phyloP scores from a whole-genome alignment of 2,113 vertebrate species.

The Patagioenas fasciata region DNA sequence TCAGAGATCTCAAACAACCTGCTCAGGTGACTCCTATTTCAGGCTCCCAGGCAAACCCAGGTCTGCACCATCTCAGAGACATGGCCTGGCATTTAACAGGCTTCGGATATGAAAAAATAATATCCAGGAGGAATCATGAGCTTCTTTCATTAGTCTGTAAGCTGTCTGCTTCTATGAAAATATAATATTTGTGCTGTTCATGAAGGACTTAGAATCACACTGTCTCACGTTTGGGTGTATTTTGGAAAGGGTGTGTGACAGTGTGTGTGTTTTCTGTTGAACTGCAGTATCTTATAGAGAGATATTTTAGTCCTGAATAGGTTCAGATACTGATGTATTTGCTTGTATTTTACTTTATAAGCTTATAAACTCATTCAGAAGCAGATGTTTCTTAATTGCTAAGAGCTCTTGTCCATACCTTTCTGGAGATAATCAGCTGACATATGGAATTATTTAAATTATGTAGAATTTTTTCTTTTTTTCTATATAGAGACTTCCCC shows the following conservation, averaged over 20 bases:
- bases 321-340: not conserved
- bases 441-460: not conserved
- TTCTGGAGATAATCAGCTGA: not conserved
- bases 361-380: not conserved
- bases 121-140: not conserved
- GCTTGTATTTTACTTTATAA: not conserved
- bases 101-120: not conserved
- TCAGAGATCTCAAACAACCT: not conserved
- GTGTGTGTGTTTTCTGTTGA: not conserved
- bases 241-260: not conserved
- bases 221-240: not conserved
- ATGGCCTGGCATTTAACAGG: not conserved
- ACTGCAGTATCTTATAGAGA: not conserved
- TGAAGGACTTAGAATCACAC: no score
- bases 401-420: not conserved
- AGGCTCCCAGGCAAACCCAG: not conserved
- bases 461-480: not conserved
- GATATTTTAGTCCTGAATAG: not conserved
- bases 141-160: not conserved
- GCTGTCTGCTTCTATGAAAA: not conserved
- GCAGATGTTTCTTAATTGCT: not conserved
- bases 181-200: not conserved
- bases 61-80: not conserved
- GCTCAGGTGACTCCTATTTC: not conserved
- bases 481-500: not conserved